These are phyloP conservation scores for Pagetopsis macropterus DNA, from an alignment of 2,797 vertebrate species.

Conservation along the genomic window DNA sequence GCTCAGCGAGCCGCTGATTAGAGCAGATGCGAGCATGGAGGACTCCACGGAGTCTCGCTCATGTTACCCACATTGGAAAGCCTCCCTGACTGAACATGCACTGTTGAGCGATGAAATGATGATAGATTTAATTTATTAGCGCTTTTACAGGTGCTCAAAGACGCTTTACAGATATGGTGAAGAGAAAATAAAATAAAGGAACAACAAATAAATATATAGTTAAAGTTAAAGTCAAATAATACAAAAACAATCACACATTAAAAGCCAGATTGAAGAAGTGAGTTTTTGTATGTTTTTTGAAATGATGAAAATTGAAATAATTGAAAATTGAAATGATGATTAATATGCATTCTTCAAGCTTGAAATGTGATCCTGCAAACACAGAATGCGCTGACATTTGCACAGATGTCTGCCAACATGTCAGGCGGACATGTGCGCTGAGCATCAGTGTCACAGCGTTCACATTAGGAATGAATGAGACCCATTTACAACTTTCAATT, in stretches of 20 bases:
- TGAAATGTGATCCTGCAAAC: conserved; percentile 42
- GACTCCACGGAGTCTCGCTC: conserved; percentile 11
- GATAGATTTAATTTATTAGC: too few relatives aligned
- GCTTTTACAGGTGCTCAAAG: too few relatives aligned
- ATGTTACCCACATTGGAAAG: not conserved
- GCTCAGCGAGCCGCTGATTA: conserved; percentile 40
- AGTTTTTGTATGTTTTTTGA: too few relatives aligned
- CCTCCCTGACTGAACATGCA: conserved; percentile 17
- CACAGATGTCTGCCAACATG: conserved; percentile 36
- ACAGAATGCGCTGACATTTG: conserved; percentile 27
- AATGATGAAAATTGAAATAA: too few relatives aligned
- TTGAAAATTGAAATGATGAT: conserved; percentile 2
- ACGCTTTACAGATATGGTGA: too few relatives aligned
- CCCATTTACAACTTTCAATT: not conserved
- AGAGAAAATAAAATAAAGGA: too few relatives aligned
- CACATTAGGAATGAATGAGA: not conserved
- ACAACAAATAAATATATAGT: too few relatives aligned
- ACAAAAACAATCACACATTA: too few relatives aligned
- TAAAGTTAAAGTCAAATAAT: too few relatives aligned
- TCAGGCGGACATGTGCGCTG: conserved; percentile 6
- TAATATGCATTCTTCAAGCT: conserved; percentile 16
- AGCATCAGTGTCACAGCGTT: conserved; percentile 9
- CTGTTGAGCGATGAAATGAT: conserved; percentile 4
- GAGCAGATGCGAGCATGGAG: conserved; percentile 32
- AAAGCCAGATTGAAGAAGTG: too few relatives aligned